These are phyloP conservation scores for Coregonus sp. DNA, from an alignment of 2,797 vertebrate species.

Conservation along the genomic window DNA sequence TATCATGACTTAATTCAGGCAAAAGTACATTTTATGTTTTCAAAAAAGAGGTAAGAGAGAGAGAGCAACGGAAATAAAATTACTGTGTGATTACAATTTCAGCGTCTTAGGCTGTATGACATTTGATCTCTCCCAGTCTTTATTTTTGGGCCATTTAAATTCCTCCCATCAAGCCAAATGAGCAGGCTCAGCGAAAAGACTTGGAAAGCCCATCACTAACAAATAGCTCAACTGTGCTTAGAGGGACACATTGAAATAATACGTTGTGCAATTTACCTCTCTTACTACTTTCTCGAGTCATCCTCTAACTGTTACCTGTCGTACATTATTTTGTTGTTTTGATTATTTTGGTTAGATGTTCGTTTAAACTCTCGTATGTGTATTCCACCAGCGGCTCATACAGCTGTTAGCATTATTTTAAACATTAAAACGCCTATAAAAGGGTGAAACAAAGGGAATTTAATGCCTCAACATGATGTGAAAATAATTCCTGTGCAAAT, in stretches of 20 bases:
- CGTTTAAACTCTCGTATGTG: not conserved
- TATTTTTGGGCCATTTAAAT: no score
- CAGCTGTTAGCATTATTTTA: conserved; percentile 3
- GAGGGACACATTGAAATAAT: not conserved
- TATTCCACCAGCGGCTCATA: not conserved
- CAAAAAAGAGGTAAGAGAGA: no score
- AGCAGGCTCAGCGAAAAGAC: no score
- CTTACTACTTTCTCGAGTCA: not conserved
- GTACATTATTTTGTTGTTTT: conserved; percentile 1
- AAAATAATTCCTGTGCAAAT: conserved; percentile 10
- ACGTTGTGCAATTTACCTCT: not conserved
- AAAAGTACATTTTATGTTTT: no score
- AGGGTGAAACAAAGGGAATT: not conserved
- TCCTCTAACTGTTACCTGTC: not conserved
- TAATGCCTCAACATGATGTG: conserved; percentile 6
- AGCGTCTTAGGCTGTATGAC: no score
- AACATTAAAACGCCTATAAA: conserved; percentile 11
- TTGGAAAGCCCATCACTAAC: no score
- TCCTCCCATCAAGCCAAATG: no score
- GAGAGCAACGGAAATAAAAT: no score
- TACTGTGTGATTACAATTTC: no score
- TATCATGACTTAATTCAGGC: no score
- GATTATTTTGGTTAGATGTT: not conserved
- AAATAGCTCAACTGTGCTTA: no score
- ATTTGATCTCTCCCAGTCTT: no score